Base-by-base conservation (phyloP, 2,797 vertebrate species). In the Columba guinea region DNA sequence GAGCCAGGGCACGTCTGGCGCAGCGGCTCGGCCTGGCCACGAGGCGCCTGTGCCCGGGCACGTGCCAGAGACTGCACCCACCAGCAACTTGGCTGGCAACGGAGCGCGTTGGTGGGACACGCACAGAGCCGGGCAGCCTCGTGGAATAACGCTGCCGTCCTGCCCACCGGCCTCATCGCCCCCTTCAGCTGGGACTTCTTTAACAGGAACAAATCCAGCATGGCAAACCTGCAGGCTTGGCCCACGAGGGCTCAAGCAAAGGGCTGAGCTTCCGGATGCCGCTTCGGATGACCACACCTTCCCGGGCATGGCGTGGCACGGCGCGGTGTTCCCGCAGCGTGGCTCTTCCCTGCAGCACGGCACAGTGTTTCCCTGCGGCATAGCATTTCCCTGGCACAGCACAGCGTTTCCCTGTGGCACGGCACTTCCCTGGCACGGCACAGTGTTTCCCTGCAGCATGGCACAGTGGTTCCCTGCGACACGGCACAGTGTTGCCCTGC, bases 241-340 rank as follows among this genome's bases (percentile, higher is more conserved):
- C 17, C 63, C 64, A 27, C 11, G 21, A 41, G 3, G 52, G 30
- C 30, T 35, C 78, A 58, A 34, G 28, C 44, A n/a, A 51, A 58
- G n/a, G 39, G 52, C 58, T 4, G 2, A 74, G 70, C 69, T 37
- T 37, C 11, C 37, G 37, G 37, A 37, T 20, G 41, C 74, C 7
- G 3, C 64, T 44, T 23, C 0, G 2, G 56, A 12, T 34, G 37
- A 37, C 44, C 84, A 2, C 67, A 17, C 32, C 52, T 21, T 44
- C 78, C 28, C 1, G 0, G 41, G 60, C 5, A 0, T 0, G 10
- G 62, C 41, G 9, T 2, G 6, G 53, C 5, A 10, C 3, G 1
- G 44, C 41, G 22, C 11, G 22, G 37, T 37, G 37, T 37, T 37
- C 37, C 37, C 37, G 37, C 37, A 37, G 37, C 37, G 37, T 37